A percentile compares a stretch with the other conserved stretches of the same genome.
phyloP scores from a whole-genome alignment of 2,113 vertebrate species.

The Triplophysa rosa region DNA sequence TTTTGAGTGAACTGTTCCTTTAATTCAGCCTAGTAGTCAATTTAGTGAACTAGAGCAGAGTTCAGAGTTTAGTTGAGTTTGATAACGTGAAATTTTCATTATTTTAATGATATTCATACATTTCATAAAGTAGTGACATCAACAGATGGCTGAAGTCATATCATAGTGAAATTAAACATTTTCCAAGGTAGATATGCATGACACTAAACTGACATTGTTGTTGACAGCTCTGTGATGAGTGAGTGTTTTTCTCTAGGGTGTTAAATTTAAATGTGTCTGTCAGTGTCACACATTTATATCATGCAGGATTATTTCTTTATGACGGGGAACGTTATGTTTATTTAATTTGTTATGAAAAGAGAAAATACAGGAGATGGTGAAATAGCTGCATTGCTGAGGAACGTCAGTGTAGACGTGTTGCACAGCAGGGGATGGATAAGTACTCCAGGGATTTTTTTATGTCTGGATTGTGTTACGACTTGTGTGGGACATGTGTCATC shows the following conservation, averaged over 20 bases:
- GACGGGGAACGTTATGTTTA: slow-evolving; percentile 39
- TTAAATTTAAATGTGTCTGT: slow-evolving; percentile 28
- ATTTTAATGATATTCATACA: neutral
- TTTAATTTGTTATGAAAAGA: slow-evolving; percentile 48
- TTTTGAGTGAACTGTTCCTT: too few relatives aligned
- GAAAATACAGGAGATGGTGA: slow-evolving; percentile 41
- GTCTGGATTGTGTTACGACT: slow-evolving; percentile 21
- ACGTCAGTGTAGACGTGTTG: slow-evolving; percentile 33
- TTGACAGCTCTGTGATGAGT: slow-evolving; percentile 25
- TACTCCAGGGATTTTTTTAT: slow-evolving; percentile 44
- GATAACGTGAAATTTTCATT: neutral
- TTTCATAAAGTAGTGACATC: slow-evolving; percentile 26
- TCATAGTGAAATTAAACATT: slow-evolving; percentile 21
- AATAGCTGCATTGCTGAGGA: slow-evolving; percentile 28
- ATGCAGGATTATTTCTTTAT: slow-evolving; percentile 31
- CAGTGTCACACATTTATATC: slow-evolving; percentile 18
- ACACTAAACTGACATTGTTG: neutral
- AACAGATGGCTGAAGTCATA: slow-evolving; percentile 25
- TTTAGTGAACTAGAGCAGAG: too few relatives aligned
- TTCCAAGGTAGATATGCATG: neutral
- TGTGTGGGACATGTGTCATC: slow-evolving; percentile 25
- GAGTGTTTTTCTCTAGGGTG: slow-evolving; percentile 26
- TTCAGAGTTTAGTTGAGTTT: neutral
- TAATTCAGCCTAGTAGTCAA: too few relatives aligned
- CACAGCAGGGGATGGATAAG: slow-evolving; percentile 41